A percentile compares a stretch with the other conserved stretches of the same genome.
phyloP scores from a whole-genome alignment of 2,797 vertebrate species.

The Phoebastria nigripes region DNA sequence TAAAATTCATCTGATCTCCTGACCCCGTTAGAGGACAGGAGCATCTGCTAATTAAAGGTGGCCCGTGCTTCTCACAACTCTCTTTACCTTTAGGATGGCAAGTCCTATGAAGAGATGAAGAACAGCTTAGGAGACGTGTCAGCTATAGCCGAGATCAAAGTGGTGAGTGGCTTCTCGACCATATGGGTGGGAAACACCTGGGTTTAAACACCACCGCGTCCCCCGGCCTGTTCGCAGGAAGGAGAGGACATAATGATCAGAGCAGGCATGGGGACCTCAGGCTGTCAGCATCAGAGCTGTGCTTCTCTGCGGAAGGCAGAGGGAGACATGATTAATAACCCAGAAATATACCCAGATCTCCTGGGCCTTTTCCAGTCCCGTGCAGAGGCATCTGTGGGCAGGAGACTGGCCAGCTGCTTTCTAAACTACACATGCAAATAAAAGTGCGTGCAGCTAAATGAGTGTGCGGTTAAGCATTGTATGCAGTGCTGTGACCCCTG shows the following conservation, averaged over 20 bases:
- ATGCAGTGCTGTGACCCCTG: background rate
- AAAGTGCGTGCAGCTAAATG: background rate
- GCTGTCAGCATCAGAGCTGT: background rate
- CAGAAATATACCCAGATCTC: background rate
- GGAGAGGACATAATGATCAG: background rate
- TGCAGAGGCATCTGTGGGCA: background rate
- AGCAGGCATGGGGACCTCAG: background rate
- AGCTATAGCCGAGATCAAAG: slow-evolving; percentile 80
- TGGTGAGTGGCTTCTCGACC: slow-evolving; percentile 76
- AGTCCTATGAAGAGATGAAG: slow-evolving; percentile 85
- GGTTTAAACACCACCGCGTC: accelerated
- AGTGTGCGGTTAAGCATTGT: background rate
- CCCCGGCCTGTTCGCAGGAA: accelerated
- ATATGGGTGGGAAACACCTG: background rate
- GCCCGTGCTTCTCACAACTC: background rate
- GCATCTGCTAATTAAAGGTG: background rate
- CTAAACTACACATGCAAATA: background rate
- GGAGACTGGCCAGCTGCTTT: background rate
- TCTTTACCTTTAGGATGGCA: slow-evolving; percentile 77
- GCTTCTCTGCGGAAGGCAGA: background rate
- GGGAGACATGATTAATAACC: background rate
- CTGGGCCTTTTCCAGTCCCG: background rate
- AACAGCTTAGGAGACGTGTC: slow-evolving; percentile 74
- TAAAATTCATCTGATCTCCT: background rate
- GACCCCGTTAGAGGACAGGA: background rate